Evolutionary conservation across 2,888 invertebrate genomes (phyloP), one percentile per base, ranked within the genome.

Genomic region (Caenorhabditis sp.): DNA sequence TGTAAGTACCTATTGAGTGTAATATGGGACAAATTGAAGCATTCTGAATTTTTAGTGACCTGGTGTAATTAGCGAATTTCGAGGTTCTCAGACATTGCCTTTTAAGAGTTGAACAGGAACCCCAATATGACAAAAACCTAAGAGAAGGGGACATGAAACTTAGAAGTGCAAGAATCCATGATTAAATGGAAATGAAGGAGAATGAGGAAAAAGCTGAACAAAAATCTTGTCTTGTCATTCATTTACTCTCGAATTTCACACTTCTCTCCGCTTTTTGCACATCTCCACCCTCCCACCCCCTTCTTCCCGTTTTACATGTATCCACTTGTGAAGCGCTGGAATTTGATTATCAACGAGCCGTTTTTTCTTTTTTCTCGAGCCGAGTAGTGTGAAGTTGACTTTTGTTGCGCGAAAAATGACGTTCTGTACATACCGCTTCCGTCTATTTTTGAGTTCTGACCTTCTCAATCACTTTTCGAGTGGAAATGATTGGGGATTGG

Each of bases 231-330:
- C 32, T 53, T 71, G 52, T 56, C 62, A 59, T 71, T 71, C 32
- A 59, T 62, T 62, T 55, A 43, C 46, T 71, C 62, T 61, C 55
- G 15, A 53, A 55, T 71, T 62, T 66, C 50, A 56, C 56, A 58
- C 50, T 43, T 66, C 48, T 39, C 46, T 41, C 39, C 32, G 24
- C n/a, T 39, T 48, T 50, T 65, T 35, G 45, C 32, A 8, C 48
- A 37, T 35, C 35, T 35, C 35, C 9, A 9, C 13, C 35, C 35
- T 35, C 35, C 35, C 35, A n/a, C n/a, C 30, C 26, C 11, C 52
- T 11, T 26, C 32, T 11, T n/a, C n/a, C 9, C 39, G 20, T 55
- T 55, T 35, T 58, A 37, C 45, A 45, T 52, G 45, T 52, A 59
- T 55, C 53, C 50, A 61, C 48, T 52, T 50, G 30, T n/a, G 32